Conservation (phyloP, 2,888 invertebrate species). For the Vannuccia rotundouncinata region DNA sequence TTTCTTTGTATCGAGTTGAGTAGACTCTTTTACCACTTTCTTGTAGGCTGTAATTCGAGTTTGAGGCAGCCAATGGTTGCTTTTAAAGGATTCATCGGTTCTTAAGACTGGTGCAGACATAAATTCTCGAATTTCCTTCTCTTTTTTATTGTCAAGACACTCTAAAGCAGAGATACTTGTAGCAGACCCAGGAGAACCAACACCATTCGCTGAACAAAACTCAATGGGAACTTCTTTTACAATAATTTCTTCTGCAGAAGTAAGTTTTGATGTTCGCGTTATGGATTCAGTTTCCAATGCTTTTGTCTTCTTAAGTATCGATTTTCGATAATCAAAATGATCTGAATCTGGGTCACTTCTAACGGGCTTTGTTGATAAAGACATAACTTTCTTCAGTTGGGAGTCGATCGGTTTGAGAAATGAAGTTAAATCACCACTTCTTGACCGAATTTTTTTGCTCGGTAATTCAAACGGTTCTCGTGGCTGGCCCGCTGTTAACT, state of each 20-base stretch:
- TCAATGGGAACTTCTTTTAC: not conserved
- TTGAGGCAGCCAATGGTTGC: not conserved
- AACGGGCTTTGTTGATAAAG: not conserved
- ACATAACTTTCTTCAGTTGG: not conserved
- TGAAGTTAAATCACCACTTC: not conserved
- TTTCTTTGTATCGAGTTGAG: not conserved
- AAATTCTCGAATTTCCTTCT: not conserved
- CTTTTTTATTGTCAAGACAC: not conserved
- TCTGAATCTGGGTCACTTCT: not conserved
- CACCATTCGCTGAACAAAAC: not conserved
- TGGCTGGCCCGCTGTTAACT: too few relatives aligned
- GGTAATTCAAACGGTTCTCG: not conserved
- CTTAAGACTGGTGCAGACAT: not conserved
- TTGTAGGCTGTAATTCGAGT: not conserved
- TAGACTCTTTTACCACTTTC: not conserved
- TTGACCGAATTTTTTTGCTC: not conserved
- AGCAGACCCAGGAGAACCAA: not conserved
- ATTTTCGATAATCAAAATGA: not conserved
- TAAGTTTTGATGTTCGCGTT: not conserved
- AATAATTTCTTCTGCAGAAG: not conserved
- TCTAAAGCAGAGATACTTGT: not conserved
- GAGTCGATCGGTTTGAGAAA: constrained; percentile 7
- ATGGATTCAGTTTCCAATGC: not conserved
- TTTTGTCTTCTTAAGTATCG: not conserved
- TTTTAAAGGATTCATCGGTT: not conserved